Evolutionary conservation across 1,140 invertebrate genomes (phyloP), one percentile per base, ranked within the genome.

Genomic region (Caerostris darwini): DNA sequence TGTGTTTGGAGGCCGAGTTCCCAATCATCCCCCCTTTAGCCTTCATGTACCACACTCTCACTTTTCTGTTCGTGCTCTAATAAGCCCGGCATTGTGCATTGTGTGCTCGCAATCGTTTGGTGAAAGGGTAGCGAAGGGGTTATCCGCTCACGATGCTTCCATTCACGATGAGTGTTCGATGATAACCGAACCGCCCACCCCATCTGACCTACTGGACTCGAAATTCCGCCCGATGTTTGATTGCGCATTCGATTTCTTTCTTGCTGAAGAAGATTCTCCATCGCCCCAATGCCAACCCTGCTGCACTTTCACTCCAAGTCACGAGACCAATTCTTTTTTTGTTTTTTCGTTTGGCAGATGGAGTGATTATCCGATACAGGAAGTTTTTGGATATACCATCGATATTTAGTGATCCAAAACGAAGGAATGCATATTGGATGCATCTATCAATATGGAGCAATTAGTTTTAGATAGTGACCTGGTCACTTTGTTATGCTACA

Each of bases 11-110:
- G 71, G 71, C 50, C 71, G 71, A 77, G 71, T 53, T 77, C 71
- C 71, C 71, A 77, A 77, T 77, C 71, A 77, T 77, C 34, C 71
- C 85, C 85, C 69, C 57, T 71, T 56, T 90, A 67, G 71, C 89
- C 69, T 81, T 81, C 71, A 59, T 81, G 56, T 83, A 58, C 54
- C 14, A 34, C 14, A 34, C 17, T 81, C 67, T 90, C 69, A 50
- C 59, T 34, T 89, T 56, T 67, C 87, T 64, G 53, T 89, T 50
- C 89, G 89, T 53, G 89, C 89, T 90, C 89, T 90, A 90, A 90
- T 90, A 90, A 90, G 14, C 71, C 89, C 89, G 89, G 69, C 71
- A 90, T 90, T 90, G 89, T 90, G 89, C 89, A 90, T 90, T 90
- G 89, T 90, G 56, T 19, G 50, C 53, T 14, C 61, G 19, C 69